Base-by-base conservation (phyloP, 2,113 vertebrate genomes). In the Rhodinocichla rosea region DNA sequence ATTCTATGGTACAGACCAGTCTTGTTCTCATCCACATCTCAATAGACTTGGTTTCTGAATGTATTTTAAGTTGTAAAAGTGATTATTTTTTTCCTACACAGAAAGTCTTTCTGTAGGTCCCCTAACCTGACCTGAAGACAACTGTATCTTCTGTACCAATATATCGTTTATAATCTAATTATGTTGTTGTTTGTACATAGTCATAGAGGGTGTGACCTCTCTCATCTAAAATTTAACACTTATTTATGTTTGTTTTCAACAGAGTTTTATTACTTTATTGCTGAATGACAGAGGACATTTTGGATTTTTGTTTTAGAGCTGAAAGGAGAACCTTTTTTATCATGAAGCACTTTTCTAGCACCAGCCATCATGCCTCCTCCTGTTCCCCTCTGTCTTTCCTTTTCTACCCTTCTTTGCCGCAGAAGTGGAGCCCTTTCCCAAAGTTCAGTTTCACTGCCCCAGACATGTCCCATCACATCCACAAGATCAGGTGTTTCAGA, bases 51-150 rank as follows among this genome's bases (percentile, higher is more conserved):
- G 45, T 80, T 90, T 90, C 59, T 70, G 49, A 62, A 45, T 42
- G 18, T 17, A 37, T 7, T 83, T 90, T 47, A 73, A 44, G 13
- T 18, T 76, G 4, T 44, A 77, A 55, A 80, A 89, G 32, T n/a
- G 6, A 57, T 63, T 53, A 1, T n/a, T 69, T 90, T 91, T 57
- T 55, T 67, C 37, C n/a, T 77, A 23, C 21, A 65, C 39, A 67
- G 1, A 35, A 5, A 83, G 27, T 42, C 13, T 76, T 94, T 81
- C 83, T 67, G 9, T 59, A 90, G 18, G 7, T 16, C 50, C 55
- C 16, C 22, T 95, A 77, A 93, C 9, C 30, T 89, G 63, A 83
- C 39, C 47, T 52, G 23, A 90, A 86, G 35, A 23, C 42, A 94
- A 18, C 10, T 13, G 4, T 74, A 59, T 74, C 21, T 86, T 74